These are phyloP conservation scores for Mormyrus iriodes DNA, from an alignment of 2,113 vertebrate genomes.

Conservation along the genomic window DNA sequence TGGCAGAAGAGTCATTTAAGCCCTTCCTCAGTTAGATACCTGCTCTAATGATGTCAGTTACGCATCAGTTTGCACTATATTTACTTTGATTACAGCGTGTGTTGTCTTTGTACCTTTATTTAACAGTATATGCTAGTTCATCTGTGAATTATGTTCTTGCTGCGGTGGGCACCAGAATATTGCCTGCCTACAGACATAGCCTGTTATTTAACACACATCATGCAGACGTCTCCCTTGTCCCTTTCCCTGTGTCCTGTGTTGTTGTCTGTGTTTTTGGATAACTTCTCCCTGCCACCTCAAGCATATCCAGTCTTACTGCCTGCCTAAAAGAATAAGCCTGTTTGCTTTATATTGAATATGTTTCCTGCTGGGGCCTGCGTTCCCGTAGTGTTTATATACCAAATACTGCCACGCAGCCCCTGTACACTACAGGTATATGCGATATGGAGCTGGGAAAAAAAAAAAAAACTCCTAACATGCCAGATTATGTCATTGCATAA, in stretches of 20 bases:
- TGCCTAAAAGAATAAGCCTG: background rate
- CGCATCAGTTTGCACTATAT: background rate
- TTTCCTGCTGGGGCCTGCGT: background rate
- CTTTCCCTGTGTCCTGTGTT: background rate
- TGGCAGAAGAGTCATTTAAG: background rate
- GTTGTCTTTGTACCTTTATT: background rate
- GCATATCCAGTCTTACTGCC: background rate
- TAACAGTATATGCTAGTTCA: background rate
- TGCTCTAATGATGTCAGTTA: background rate
- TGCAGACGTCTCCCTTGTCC: background rate
- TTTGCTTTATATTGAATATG: background rate
- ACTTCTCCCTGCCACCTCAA: background rate
- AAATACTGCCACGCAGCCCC: background rate
- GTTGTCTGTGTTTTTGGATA: background rate
- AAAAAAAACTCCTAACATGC: too few species aligned
- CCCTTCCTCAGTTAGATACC: background rate
- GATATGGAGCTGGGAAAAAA: too few species aligned
- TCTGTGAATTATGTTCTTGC: background rate
- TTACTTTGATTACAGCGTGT: background rate
- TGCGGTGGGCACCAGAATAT: background rate
- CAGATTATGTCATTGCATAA: background rate
- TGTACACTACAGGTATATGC: background rate
- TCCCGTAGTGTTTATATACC: background rate
- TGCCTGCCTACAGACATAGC: background rate
- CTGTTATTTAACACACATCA: background rate